Conservation (phyloP, 1,140 invertebrate species). For the Pararge aegeria region DNA sequence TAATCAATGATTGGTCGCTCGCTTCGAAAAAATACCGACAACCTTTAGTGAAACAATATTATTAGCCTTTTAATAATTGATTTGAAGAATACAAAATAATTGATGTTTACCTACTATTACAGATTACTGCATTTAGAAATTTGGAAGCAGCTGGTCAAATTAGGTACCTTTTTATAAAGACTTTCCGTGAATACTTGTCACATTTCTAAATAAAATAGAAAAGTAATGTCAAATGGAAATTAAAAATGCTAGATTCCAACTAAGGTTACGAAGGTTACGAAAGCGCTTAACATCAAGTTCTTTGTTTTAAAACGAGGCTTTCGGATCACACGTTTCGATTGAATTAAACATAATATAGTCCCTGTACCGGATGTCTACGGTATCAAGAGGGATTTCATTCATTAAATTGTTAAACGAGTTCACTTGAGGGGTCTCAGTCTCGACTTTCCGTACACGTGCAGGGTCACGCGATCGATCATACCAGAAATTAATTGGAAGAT, state of each 20-base stretch:
- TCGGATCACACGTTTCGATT: neutral
- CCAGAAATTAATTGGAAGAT: neutral
- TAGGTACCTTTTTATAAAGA: no score
- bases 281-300: neutral
- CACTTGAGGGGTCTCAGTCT: constrained; percentile 30
- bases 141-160: no score
- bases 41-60: no score
- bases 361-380: constrained; percentile 5
- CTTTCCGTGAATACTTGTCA: neutral
- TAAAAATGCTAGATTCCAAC: neutral
- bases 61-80: no score
- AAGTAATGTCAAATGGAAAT: neutral
- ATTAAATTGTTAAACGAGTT: constrained; percentile 44
- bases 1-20: no score
- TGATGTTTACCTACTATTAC: no score
- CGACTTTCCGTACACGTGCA: constrained; percentile 11
- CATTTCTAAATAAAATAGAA: neutral
- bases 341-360: neutral
- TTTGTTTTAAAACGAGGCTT: neutral
- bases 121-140: no score
- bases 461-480: neutral
- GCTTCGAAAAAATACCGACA: no score
- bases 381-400: constrained; percentile 45
- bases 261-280: constrained; percentile 4
- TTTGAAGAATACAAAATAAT: no score